phyloP scores from a whole-genome alignment of 2,113 vertebrate genomes.

The Apteryx owenii region DNA sequence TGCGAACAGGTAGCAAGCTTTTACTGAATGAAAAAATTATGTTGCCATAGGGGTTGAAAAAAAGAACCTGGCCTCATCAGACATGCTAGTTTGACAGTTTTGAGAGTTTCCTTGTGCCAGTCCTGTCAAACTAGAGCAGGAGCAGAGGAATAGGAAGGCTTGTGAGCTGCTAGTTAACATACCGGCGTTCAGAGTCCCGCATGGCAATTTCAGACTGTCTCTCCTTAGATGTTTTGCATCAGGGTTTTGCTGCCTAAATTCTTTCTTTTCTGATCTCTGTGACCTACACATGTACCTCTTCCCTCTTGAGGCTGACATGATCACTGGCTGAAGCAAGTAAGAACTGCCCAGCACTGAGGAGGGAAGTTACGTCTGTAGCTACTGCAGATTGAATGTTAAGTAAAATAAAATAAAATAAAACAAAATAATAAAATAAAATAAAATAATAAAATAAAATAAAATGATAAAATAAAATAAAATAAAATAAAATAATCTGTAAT shows the following conservation, averaged over 20 bases:
- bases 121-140: background rate
- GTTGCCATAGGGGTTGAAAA: slow-evolving; percentile 18
- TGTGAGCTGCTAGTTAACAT: slow-evolving; percentile 49
- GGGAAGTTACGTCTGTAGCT: slow-evolving; percentile 3
- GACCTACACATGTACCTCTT: slow-evolving; percentile 61
- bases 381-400: background rate
- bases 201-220: slow-evolving; percentile 7
- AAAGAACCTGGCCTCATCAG: slow-evolving; percentile 16
- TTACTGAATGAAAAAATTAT: background rate
- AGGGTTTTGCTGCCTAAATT: slow-evolving; percentile 43
- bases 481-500: background rate
- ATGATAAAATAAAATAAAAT: background rate
- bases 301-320: background rate
- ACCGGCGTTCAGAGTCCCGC: background rate
- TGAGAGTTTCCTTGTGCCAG: background rate
- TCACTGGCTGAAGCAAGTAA: background rate
- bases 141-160: background rate
- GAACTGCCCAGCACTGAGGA: background rate
- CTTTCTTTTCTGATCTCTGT: slow-evolving; percentile 58
- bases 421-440: background rate
- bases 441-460: background rate
- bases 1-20: slow-evolving; percentile 20
- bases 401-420: too few relatives aligned
- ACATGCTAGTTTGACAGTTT: slow-evolving; percentile 16
- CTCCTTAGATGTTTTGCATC: slow-evolving; percentile 37